A percentile compares a stretch with the other conserved stretches of the same genome.
Evolutionary conservation across 2,113 vertebrate genomes (phyloP).

Genomic region (Hippocampus abdominalis): DNA sequence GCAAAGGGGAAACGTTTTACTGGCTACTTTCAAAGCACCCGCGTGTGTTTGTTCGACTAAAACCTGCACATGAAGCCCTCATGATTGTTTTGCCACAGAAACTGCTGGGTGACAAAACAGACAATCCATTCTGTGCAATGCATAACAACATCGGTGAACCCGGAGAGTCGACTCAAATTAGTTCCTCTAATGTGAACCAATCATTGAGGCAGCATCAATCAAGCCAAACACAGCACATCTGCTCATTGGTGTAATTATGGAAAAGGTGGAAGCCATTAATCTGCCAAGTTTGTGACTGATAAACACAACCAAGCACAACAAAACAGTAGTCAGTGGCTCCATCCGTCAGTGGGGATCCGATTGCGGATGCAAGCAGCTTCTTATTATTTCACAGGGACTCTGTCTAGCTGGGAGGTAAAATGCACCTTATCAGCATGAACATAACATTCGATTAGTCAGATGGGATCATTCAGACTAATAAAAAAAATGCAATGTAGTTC

Average conservation of each 20-base stretch:
- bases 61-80: not conserved
- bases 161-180: not conserved
- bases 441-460: not conserved
- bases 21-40: not conserved
- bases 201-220: slow-evolving; percentile 2
- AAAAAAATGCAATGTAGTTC: not conserved
- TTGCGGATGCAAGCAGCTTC: not conserved
- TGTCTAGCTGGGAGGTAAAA: not conserved
- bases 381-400: not conserved
- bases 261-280: slow-evolving; percentile 45
- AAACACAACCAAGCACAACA: slow-evolving; percentile 27
- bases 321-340: slow-evolving; percentile 6
- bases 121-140: not conserved
- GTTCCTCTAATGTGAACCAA: not conserved
- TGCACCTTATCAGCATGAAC: slow-evolving; percentile 10
- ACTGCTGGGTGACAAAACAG: not conserved
- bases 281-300: slow-evolving; percentile 12
- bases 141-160: not conserved
- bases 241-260: slow-evolving; percentile 38
- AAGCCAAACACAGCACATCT: not conserved
- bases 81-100: not conserved
- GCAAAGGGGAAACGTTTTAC: not conserved
- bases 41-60: not conserved
- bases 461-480: slow-evolving; percentile 1
- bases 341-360: slow-evolving; percentile 31